Conservation (phyloP, 2,888 invertebrate genomes). For the Ligdia adustata region DNA sequence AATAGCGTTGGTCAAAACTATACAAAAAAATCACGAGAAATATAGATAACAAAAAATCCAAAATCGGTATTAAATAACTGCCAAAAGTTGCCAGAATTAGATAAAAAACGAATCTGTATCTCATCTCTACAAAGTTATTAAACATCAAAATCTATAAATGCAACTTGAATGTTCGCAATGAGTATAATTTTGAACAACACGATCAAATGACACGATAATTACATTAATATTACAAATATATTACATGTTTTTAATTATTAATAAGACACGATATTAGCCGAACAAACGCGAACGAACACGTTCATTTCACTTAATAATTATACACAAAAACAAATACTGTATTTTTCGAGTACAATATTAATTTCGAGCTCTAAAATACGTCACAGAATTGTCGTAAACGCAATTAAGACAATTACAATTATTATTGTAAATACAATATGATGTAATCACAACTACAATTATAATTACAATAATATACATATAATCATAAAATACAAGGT, state of each 20-base stretch:
- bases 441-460: conserved; percentile 7
- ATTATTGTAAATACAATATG: neutral
- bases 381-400: no score
- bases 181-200: conserved; percentile 28
- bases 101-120: no score
- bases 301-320: no score
- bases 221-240: conserved; percentile 33
- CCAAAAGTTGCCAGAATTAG: no score
- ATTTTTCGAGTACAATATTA: conserved; percentile 23
- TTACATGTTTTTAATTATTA: conserved; percentile 42
- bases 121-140: no score
- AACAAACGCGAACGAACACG: conserved; percentile 34
- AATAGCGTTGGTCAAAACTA: conserved; percentile 27
- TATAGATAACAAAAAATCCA: no score
- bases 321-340: conserved; percentile 8
- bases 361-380: conserved; percentile 28
- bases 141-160: conserved; percentile 12
- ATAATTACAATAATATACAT: conserved; percentile 5
- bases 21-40: neutral
- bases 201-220: conserved; percentile 12
- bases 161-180: neutral
- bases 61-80: no score
- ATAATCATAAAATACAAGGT: neutral
- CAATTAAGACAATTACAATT: no score
- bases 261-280: conserved; percentile 63